phyloP scores from a whole-genome alignment of 2,113 vertebrate genomes.

The Tragelaphus scriptus region DNA sequence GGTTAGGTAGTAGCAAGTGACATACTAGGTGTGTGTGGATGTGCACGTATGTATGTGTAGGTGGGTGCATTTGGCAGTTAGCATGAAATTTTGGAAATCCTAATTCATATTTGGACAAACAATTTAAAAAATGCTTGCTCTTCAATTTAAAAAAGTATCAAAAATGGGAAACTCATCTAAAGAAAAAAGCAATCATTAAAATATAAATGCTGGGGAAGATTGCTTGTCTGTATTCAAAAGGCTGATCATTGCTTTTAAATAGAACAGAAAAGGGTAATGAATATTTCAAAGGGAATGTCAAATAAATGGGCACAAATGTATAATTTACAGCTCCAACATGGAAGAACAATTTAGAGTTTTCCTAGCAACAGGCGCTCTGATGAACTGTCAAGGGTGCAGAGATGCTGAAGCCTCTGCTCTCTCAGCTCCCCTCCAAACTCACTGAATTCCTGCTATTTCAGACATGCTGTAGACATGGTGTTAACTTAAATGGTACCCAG shows the following conservation, averaged over 20 bases:
- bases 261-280: neutral
- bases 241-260: conserved; percentile 13
- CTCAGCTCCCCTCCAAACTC: neutral
- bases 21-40: too few species aligned
- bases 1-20: neutral
- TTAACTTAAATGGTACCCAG: conserved; percentile 24
- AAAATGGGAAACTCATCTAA: neutral
- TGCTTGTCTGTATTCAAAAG: neutral
- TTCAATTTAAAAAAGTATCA: neutral
- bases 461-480: neutral
- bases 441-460: neutral
- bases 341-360: neutral
- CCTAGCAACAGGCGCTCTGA: neutral
- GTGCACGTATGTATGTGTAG: neutral
- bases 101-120: neutral
- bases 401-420: neutral
- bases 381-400: neutral
- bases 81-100: conserved; percentile 11
- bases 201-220: neutral
- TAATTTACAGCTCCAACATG: neutral
- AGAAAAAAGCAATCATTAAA: conserved; percentile 5
- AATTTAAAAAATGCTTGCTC: neutral
- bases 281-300: conserved; percentile 4
- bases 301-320: neutral
- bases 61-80: neutral